These are phyloP conservation scores for Nematostella vectensis DNA, from an alignment of 92 coral and sea anemone genomes.

Conservation along the genomic window DNA sequence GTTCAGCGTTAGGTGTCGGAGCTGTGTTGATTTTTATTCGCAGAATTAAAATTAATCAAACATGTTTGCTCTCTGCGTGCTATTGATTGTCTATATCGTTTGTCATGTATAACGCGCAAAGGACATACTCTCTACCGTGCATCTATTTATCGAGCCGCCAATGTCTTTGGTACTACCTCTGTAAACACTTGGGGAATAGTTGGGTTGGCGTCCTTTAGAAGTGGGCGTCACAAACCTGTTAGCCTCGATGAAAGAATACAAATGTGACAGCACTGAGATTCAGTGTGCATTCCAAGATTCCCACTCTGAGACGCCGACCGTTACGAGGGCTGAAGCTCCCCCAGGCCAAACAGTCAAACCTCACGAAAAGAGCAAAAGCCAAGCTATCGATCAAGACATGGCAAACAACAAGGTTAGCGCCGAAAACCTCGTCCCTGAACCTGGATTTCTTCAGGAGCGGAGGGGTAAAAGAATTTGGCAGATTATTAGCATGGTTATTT, in stretches of 20 bases:
- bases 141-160: not conserved
- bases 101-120: slow-evolving; percentile 10
- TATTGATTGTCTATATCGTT: slow-evolving; percentile 5
- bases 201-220: not conserved
- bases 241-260: not conserved
- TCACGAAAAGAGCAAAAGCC: not conserved
- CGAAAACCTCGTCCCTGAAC: slow-evolving; percentile 28
- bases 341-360: not conserved
- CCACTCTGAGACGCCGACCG: not conserved
- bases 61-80: slow-evolving; percentile 8
- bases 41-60: slow-evolving; percentile 8
- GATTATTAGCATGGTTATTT: slow-evolving; percentile 14
- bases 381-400: slow-evolving; percentile 1
- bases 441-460: slow-evolving; percentile 8
- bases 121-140: not conserved
- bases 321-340: not conserved
- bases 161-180: slow-evolving; percentile 2
- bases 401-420: slow-evolving; percentile 24
- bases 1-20: too few species aligned
- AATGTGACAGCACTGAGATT: not conserved
- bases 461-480: slow-evolving; percentile 5
- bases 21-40: too few species aligned
- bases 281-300: not conserved
- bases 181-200: not conserved
- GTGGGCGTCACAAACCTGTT: not conserved